Base-by-base conservation (phyloP, 2,797 vertebrate species). In the Sorex maritimensis region DNA sequence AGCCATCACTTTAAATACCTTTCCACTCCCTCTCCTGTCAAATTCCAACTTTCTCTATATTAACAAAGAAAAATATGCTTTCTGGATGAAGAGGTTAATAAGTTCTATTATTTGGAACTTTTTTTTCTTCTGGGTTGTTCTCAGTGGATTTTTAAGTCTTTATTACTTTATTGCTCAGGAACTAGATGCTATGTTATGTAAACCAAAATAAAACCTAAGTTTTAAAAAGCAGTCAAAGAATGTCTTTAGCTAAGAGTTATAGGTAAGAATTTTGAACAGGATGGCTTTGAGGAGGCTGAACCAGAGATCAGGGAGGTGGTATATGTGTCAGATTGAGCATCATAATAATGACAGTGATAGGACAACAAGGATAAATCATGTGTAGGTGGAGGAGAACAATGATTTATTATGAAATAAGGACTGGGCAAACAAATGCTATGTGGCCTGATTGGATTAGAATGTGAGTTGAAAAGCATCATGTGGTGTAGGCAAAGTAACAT, bases 1-100 rank as follows among this genome's bases (percentile, higher is more conserved):
- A 86, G 44, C 12, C 5, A 41, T 79, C 34, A 17, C 52, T 55
- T 71, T 38, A 49, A 55, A 49, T 73, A 19, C n/a, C 49, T 78
- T 44, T 13, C 28, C 61, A 46, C 23, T 10, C 8, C 1, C 0
- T 80, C 34, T 14, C 26, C 72, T 90, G 23, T 17, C 63, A 86
- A 90, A 81, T 4, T 65, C 23, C 30, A 83, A 26, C 4, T 74
- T 19, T 15, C 13, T 73, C n/a, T 94, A 90, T 26, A 52, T 90
- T 77, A 44, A 6, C 55, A 86, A 38, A 88, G 13, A n/a, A 86
- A 88, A 63, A 26, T 8, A 26, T 49, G 26, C 17, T 23, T 86
- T 2, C 82, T 86, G 49, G 38, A n/a, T 77, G 26, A 65, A 74
- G 2, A 41, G 28, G 4, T 28, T 52, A 46, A 4, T 58, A 14